phyloP scores from a whole-genome alignment of 2,888 invertebrate species.

The Trichacis sp. region DNA sequence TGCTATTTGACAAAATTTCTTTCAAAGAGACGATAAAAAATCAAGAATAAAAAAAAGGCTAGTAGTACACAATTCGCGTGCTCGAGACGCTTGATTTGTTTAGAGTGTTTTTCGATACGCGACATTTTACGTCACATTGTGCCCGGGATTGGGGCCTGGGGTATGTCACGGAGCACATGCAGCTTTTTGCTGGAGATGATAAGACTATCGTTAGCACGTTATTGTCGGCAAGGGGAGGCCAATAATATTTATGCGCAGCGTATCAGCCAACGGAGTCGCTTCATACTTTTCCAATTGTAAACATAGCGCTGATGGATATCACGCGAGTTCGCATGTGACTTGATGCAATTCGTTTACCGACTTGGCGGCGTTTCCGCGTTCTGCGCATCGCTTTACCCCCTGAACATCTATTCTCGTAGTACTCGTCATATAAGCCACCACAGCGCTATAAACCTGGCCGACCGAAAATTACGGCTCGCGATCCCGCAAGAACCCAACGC shows the following conservation, averaged over 20 bases:
- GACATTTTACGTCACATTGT: conserved; percentile 42
- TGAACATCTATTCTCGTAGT: conserved; percentile 26
- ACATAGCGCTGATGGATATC: conserved; percentile 21
- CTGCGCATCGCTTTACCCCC: conserved; percentile 16
- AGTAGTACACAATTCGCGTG: conserved; percentile 24
- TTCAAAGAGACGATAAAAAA: neutral
- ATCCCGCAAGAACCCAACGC: conserved; percentile 48
- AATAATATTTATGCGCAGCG: conserved; percentile 44
- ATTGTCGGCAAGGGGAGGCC: conserved; percentile 20
- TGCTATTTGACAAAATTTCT: too few relatives aligned
- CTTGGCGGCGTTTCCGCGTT: conserved; percentile 36
- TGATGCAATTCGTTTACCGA: conserved; percentile 41
- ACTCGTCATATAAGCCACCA: conserved; percentile 42
- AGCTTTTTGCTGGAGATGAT: conserved; percentile 28
- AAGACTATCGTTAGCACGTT: conserved; percentile 1
- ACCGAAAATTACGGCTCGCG: conserved; percentile 56
- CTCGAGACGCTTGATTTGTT: conserved; percentile 40
- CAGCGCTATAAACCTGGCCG: conserved; percentile 55
- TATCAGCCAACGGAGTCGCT: conserved; percentile 22
- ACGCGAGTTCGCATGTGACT: conserved; percentile 26
- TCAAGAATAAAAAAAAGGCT: neutral
- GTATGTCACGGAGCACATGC: conserved; percentile 12
- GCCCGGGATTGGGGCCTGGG: too few relatives aligned
- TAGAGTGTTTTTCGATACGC: conserved; percentile 33
- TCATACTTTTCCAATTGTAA: conserved; percentile 21